Evolutionary conservation across 2,888 invertebrate species (phyloP).

Genomic region (Cenopis cana): DNA sequence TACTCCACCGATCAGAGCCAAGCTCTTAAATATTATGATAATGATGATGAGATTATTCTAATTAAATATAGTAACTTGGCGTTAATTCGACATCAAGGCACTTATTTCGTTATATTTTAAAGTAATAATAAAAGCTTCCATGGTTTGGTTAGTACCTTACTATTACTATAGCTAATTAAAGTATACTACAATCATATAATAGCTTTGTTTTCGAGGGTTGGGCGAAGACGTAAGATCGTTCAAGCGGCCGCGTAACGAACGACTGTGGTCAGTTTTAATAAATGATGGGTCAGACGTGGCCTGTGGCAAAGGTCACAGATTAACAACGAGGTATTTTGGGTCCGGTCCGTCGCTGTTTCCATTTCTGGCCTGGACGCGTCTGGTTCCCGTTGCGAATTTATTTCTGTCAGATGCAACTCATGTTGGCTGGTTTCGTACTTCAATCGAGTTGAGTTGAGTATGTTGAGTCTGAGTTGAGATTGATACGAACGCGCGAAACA

Average conservation of each 20-base stretch:
- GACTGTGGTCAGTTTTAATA: slow-evolving; percentile 66
- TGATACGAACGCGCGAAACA: no score
- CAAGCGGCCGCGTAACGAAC: slow-evolving; percentile 53
- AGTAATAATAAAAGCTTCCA: no score
- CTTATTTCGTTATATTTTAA: no score
- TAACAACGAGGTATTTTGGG: slow-evolving; percentile 75
- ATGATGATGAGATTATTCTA: no score
- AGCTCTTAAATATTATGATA: no score
- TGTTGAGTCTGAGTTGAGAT: no score
- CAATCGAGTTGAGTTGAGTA: no score
- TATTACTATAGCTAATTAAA: background rate
- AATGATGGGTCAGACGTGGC: slow-evolving; percentile 71
- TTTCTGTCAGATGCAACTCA: slow-evolving; percentile 3
- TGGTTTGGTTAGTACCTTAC: no score
- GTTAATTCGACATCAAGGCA: no score
- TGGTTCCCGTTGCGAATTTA: slow-evolving; percentile 52
- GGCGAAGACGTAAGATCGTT: slow-evolving; percentile 34
- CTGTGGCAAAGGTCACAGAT: slow-evolving; percentile 76
- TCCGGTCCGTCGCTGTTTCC: slow-evolving; percentile 68
- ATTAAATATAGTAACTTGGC: no score
- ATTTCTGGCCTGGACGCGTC: slow-evolving; percentile 65
- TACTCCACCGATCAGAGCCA: no score
- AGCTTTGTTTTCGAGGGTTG: slow-evolving; percentile 6
- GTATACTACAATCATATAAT: slow-evolving; percentile 15
- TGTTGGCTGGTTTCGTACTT: no score